Evolutionary conservation across 2,113 vertebrate genomes (phyloP), one percentile per base, ranked within the genome.

Genomic region (Aptenodytes patagonicus): DNA sequence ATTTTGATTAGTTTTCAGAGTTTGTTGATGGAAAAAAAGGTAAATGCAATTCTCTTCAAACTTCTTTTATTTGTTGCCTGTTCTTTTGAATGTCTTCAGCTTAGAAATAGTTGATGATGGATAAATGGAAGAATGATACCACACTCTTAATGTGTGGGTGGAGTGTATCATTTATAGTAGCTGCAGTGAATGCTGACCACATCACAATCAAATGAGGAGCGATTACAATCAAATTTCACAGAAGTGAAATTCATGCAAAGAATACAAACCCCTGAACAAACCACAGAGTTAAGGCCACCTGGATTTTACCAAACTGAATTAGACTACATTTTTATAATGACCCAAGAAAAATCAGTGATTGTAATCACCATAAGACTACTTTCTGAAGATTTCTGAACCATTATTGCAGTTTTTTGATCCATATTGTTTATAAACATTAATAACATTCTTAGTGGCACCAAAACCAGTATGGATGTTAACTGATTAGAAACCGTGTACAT

Each of bases 21-120:
- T 73, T 31, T 91, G 11, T 93, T 95, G 64, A 95, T 76, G 66
- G 83, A 32, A 92, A 91, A n/a, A 88, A 89, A 90, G 44, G 65
- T 68, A 91, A 76, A 85, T 0, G 3, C 1, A 22, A 34, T 71
- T 78, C 3, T 75, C 16, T 93, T 89, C 71, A 94, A 83, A 54
- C 5, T 69, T 38, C 7, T 84, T 69, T 54, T 58, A 70, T 66
- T 91, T 77, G 16, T 76, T 72, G 19, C 5, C 10, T 75, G 8
- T 44, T 91, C 25, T 52, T 91, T 91, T 64, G 40, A 83, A 75
- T 72, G 15, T 8, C 6, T 78, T 96, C 38, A 82, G 15, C 10
- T 73, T 42, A 29, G 40, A 75, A 81, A 54, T n/a, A 61, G 13
- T 38, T 7, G 0, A 0, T 28, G 17, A 46, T 10, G 14, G 26